Base-by-base conservation (phyloP, 2,888 invertebrate genomes). In the Meteorus cinctellus region DNA sequence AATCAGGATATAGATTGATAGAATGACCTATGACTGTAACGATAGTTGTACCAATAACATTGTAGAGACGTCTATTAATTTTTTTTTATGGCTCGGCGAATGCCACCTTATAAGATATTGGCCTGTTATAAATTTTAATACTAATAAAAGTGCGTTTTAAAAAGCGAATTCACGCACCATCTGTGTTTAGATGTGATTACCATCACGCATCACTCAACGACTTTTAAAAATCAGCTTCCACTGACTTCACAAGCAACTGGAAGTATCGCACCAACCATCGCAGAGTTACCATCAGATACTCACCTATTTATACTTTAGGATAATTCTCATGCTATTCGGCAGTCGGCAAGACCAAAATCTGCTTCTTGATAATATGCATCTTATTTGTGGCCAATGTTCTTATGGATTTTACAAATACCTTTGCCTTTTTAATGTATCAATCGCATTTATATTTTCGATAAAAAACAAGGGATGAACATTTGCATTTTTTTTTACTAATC, bases 341-440 rank as follows among this genome's bases (percentile, higher is more conserved):
- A 63, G 63, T 63, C 63, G 63, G 34, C n/a, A 63, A 63, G 27
- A 31, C 31, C 16, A 63, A 63, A 34, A 12, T 63, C 63, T 63
- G 12, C 63, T 14, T 31, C 31, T 1, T n/a, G 8, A 55, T 19
- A 8, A 24, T 10, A 19, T 19, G 2, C 8, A 4, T 8, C 0
- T 6, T 1, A 19, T 19, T 24, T 19, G 19, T 24, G 8, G 6
- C 19, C 2, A 55, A 24, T 55, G n/a, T 55, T 19, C 16, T 14
- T 6, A 48, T 24, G 8, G 6, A 55, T 6, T 19, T 19, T 16
- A 62, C 2, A 27, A 31, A 62, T 29, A 14, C 10, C 31, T 4
- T 31, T 34, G 4, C 19, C 24, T 55, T 55, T 55, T 16, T 16
- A 8, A 12, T 41, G 34, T 41, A 12, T 41, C 41, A 41, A 12